These are phyloP conservation scores for Tragelaphus oryx DNA, from an alignment of 2,797 vertebrate species.

Conservation along the genomic window DNA sequence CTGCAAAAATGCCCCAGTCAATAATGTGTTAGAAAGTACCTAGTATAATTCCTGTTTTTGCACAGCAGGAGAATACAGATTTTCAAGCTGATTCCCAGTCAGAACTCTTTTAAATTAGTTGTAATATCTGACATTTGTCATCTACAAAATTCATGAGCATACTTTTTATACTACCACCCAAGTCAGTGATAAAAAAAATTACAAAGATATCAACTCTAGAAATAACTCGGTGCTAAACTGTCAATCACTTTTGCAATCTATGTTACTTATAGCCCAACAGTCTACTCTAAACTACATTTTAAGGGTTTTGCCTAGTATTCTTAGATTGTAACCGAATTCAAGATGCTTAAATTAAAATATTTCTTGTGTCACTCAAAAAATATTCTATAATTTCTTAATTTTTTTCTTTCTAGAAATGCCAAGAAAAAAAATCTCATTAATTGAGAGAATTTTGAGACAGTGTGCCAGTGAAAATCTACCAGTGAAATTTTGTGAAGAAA, in stretches of 20 bases:
- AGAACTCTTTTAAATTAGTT: neutral
- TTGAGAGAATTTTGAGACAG: conserved; percentile 43
- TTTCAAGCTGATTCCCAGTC: neutral
- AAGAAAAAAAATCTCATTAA: neutral
- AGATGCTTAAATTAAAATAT: neutral
- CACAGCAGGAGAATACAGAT: neutral
- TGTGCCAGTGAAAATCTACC: neutral
- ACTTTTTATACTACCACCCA: neutral
- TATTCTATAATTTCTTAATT: neutral
- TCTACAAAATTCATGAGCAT: neutral
- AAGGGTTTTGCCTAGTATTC: neutral
- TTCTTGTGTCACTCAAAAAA: neutral
- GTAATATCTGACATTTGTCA: neutral
- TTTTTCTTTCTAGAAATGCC: conserved; percentile 19
- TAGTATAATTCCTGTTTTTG: neutral
- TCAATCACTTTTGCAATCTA: neutral
- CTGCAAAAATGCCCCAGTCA: neutral
- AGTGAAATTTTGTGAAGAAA: neutral
- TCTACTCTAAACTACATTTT: neutral
- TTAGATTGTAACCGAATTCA: neutral
- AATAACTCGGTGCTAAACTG: neutral
- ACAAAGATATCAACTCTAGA: neutral
- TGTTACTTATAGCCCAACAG: neutral
- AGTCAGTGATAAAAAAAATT: neutral
- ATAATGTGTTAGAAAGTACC: neutral